A percentile compares a stretch with the other conserved stretches of the same genome.
Evolutionary conservation across 1,140 invertebrate species (phyloP).

Genomic region (Panagrolaimus sp.): DNA sequence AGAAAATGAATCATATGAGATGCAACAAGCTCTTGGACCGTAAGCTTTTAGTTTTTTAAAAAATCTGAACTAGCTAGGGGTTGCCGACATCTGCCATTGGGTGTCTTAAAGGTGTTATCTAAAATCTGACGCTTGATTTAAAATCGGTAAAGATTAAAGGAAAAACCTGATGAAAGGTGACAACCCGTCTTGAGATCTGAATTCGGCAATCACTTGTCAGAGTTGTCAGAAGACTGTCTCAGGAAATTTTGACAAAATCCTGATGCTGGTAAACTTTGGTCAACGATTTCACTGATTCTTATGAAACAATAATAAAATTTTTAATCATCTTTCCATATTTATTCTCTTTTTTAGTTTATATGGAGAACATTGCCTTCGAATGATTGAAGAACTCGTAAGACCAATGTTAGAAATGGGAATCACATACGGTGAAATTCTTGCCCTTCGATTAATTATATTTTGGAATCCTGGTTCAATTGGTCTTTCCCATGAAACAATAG

Average conservation of each 20-base stretch:
- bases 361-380: slow-evolving; percentile 13
- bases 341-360: slow-evolving; percentile 29
- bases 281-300: no score
- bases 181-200: no score
- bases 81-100: no score
- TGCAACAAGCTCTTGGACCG: slow-evolving; percentile 31
- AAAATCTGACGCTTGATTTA: no score
- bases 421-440: slow-evolving; percentile 47
- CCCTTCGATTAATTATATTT: slow-evolving; percentile 49
- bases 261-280: no score
- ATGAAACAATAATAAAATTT: neutral
- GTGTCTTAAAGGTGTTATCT: no score
- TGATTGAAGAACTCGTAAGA: slow-evolving; percentile 30
- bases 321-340: neutral
- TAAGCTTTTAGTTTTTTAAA: slow-evolving; percentile 21
- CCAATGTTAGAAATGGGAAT: slow-evolving; percentile 31
- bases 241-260: no score
- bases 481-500: slow-evolving; percentile 23
- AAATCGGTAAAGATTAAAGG: no score
- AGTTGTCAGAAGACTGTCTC: no score
- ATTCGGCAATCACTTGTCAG: no score
- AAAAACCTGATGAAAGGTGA: no score
- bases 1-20: slow-evolving; percentile 21
- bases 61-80: no score
- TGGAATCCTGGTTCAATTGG: slow-evolving; percentile 50